phyloP scores from a whole-genome alignment of 2,888 invertebrate species.

The Parasteatoda lunata region DNA sequence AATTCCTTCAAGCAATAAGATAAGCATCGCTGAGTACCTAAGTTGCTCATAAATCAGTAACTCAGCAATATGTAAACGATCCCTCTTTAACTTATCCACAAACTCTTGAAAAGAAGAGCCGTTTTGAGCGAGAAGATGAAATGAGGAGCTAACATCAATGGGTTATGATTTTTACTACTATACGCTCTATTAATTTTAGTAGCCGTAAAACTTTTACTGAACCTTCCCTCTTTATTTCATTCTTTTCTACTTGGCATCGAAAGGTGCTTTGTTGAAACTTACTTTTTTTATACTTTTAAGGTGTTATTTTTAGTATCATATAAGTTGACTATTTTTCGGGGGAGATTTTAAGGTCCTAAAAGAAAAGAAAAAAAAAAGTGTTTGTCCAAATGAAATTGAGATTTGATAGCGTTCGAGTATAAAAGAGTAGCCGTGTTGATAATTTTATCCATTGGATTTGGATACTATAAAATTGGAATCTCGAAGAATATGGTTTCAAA shows the following conservation, averaged over 20 bases:
- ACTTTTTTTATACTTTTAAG: conserved; percentile 37
- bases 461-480: neutral
- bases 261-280: conserved; percentile 42
- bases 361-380: conserved; percentile 14
- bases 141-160: conserved; percentile 64
- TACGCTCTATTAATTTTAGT: conserved; percentile 68
- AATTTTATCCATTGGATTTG: neutral
- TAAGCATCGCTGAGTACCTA: neutral
- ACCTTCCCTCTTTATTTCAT: neutral
- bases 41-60: neutral
- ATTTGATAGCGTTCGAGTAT: neutral
- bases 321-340: conserved; percentile 44
- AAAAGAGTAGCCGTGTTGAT: neutral
- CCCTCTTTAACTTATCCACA: conserved; percentile 20
- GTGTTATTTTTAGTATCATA: conserved; percentile 52
- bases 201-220: conserved; percentile 66
- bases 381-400: neutral
- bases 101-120: conserved; percentile 58
- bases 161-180: conserved; percentile 68
- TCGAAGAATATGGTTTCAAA: neutral
- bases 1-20: too few species aligned
- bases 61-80: conserved; percentile 10
- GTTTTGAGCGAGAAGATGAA: conserved; percentile 49
- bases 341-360: neutral
- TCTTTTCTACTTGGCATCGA: conserved; percentile 33